Evolutionary conservation across 2,797 vertebrate genomes (phyloP).

Genomic region (Pipistrellus nathusii): DNA sequence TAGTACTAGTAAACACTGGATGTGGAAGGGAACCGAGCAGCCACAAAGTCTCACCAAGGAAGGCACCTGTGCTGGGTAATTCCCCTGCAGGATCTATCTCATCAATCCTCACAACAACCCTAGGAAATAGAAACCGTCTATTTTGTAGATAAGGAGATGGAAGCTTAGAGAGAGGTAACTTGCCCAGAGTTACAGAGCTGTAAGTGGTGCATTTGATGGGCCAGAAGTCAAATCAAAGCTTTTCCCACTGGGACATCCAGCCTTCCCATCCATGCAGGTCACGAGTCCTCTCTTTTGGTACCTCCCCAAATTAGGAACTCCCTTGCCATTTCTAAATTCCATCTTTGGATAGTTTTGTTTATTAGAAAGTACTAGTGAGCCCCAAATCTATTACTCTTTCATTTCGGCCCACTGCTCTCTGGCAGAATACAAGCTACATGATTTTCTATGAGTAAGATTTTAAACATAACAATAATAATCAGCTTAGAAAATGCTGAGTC

Average conservation of each 20-base stretch:
- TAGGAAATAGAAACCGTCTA: neutral
- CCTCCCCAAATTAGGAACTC: neutral
- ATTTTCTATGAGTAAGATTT: constrained; percentile 36
- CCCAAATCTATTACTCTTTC: neutral
- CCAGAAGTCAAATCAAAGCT: constrained; percentile 37
- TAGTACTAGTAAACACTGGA: neutral
- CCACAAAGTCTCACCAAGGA: constrained; percentile 19
- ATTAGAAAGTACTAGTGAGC: neutral
- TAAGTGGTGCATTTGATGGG: neutral
- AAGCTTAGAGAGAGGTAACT: neutral
- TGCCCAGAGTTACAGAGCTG: neutral
- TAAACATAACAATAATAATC: neutral
- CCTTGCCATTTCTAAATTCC: neutral
- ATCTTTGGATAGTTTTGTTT: neutral
- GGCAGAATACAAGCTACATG: neutral
- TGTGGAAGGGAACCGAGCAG: neutral
- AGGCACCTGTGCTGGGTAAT: neutral
- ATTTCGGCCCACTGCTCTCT: neutral
- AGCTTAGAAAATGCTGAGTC: neutral
- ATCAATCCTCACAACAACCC: neutral
- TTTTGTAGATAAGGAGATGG: neutral
- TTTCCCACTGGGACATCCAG: neutral
- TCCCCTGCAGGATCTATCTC: neutral
- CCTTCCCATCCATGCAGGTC: neutral
- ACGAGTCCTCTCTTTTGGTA: neutral